phyloP scores from a whole-genome alignment of 2,888 invertebrate species.

The Diplolepis rosae region DNA sequence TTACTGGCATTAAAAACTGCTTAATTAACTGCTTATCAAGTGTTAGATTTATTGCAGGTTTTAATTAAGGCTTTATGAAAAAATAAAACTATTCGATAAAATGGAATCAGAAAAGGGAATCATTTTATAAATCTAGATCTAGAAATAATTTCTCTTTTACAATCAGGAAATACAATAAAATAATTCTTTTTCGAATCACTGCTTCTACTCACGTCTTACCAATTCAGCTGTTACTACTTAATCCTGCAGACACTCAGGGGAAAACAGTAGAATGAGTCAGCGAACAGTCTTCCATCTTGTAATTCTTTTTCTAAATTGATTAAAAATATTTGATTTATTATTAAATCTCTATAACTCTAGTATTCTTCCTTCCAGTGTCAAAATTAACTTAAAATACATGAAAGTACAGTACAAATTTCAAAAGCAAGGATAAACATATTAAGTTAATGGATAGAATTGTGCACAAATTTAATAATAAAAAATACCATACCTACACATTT shows the following conservation, averaged over 20 bases:
- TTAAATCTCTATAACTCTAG: no score
- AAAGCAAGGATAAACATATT: no score
- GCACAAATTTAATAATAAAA: no score
- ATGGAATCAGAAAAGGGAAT: background rate
- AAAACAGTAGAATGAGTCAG: slow-evolving; percentile 23
- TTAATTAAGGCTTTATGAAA: no score
- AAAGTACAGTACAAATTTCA: no score
- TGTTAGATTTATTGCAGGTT: no score
- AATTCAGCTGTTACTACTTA: slow-evolving; percentile 36
- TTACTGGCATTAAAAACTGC: background rate
- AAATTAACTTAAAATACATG: no score
- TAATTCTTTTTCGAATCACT: slow-evolving; percentile 31
- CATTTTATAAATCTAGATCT: background rate
- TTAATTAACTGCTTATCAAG: no score
- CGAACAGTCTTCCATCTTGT: background rate
- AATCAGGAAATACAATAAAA: slow-evolving; percentile 10
- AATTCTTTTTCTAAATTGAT: slow-evolving; percentile 1
- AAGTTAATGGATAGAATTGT: no score
- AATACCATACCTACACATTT: no score
- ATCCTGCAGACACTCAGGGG: slow-evolving; percentile 11
- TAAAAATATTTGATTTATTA: background rate
- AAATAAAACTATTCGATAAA: background rate
- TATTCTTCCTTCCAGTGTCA: no score
- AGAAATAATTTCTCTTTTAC: background rate
- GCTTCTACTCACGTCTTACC: slow-evolving; percentile 36